Percentiles rank a stretch among this genome's conserved stretches.
Conservation (phyloP, 2,113 vertebrate species). For the Channa argus region DNA sequence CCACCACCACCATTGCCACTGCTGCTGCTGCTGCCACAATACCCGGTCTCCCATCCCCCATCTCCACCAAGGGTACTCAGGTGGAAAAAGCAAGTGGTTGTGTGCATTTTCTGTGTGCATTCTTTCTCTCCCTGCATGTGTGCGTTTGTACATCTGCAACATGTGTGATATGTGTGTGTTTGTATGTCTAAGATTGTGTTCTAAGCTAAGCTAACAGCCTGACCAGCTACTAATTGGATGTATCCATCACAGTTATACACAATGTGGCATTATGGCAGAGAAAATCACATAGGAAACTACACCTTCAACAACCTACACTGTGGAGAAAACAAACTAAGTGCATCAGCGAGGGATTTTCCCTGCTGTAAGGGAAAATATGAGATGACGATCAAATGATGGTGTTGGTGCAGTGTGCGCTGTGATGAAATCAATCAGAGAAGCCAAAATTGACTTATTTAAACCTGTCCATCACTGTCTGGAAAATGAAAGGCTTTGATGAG, state of each 20-base stretch:
- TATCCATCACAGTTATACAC: constrained; percentile 65
- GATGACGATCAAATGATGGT: constrained; percentile 29
- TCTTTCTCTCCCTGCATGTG: constrained; percentile 15
- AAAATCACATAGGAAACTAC: constrained; percentile 44
- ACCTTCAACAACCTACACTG: constrained; percentile 5
- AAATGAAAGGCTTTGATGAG: constrained; percentile 52
- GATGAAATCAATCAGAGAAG: constrained; percentile 54
- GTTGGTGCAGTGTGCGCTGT: constrained; percentile 15
- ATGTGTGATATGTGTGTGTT: constrained; percentile 34
- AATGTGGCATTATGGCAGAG: constrained; percentile 49
- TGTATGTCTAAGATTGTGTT: constrained; percentile 59
- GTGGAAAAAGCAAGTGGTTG: constrained; percentile 72
- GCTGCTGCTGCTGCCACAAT: constrained; percentile 4
- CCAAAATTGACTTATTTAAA: constrained; percentile 34
- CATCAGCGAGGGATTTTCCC: constrained; percentile 41
- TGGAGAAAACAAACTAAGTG: constrained; percentile 27
- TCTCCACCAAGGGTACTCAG: constrained; percentile 49
- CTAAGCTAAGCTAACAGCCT: constrained; percentile 73
- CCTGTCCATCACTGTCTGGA: constrained; percentile 56
- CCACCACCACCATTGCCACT: constrained; percentile 25
- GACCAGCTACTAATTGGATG: constrained; percentile 79
- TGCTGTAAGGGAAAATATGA: constrained; percentile 13
- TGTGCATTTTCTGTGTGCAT: constrained; percentile 48
- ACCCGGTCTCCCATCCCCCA: constrained; percentile 49
- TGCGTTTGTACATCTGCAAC: constrained; percentile 41